phyloP scores from a whole-genome alignment of 1,140 invertebrate genomes.

The Drosophila sulfurigaster region DNA sequence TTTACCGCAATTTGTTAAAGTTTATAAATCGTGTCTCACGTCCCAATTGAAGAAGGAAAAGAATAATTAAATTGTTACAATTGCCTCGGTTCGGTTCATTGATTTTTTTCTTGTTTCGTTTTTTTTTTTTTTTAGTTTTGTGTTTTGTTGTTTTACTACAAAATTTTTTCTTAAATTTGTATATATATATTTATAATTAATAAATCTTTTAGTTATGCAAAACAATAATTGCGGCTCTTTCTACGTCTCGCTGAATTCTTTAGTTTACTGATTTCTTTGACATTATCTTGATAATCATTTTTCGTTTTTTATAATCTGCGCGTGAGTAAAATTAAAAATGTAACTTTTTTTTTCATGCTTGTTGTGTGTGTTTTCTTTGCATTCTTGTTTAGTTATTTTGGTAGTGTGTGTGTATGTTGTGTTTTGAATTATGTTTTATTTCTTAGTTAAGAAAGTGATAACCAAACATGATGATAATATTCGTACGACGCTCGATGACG shows the following conservation, averaged over 20 bases:
- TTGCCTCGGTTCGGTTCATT: slow-evolving; percentile 56
- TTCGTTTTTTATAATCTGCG: slow-evolving; percentile 33
- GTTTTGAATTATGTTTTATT: slow-evolving; percentile 59
- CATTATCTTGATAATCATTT: slow-evolving; percentile 6
- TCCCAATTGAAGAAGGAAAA: slow-evolving; percentile 51
- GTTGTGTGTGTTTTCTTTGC: slow-evolving; percentile 33
- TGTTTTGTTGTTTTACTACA: slow-evolving; percentile 57
- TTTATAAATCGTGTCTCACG: slow-evolving; percentile 54
- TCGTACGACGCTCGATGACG: slow-evolving; percentile 68
- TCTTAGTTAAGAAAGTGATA: slow-evolving; percentile 72
- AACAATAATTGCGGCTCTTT: slow-evolving; percentile 72
- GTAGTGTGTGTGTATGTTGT: slow-evolving; percentile 3
- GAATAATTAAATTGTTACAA: slow-evolving; percentile 59
- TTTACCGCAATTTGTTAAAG: slow-evolving; percentile 55
- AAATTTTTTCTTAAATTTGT: slow-evolving; percentile 69
- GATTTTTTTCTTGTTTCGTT: slow-evolving; percentile 49
- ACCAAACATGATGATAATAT: slow-evolving; percentile 75
- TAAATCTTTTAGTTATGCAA: slow-evolving; percentile 77
- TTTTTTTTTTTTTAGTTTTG: slow-evolving; percentile 43
- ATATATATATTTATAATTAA: slow-evolving; percentile 76
- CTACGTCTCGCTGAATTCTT: slow-evolving; percentile 24
- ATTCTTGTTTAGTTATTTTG: slow-evolving; percentile 35
- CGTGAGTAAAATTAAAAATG: slow-evolving; percentile 51
- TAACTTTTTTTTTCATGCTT: slow-evolving; percentile 26
- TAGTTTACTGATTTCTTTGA: slow-evolving; percentile 42